phyloP scores from a whole-genome alignment of 2,113 vertebrate species.

The Leucosticte australis region DNA sequence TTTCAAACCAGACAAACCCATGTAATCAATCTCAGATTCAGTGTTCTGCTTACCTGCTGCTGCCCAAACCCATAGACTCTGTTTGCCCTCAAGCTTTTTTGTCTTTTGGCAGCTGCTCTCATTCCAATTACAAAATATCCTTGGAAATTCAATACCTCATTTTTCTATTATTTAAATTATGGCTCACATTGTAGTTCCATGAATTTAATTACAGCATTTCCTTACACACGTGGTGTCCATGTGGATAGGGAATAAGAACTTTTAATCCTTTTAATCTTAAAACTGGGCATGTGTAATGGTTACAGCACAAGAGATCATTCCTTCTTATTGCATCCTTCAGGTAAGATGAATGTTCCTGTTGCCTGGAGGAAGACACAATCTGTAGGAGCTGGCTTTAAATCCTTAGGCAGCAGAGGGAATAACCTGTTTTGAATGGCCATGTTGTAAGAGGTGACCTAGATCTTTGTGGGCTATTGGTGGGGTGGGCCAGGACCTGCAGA shows the following conservation, averaged over 20 bases:
- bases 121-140: constrained; percentile 38
- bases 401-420: neutral
- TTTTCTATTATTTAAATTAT: constrained; percentile 59
- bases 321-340: neutral
- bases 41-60: constrained; percentile 37
- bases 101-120: constrained; percentile 32
- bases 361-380: constrained; percentile 17
- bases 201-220: constrained; percentile 62
- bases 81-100: constrained; percentile 20
- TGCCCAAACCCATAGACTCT: neutral
- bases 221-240: constrained; percentile 54
- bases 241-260: constrained; percentile 9
- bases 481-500: neutral
- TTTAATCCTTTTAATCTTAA: constrained; percentile 17
- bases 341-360: neutral
- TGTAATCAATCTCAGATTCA: constrained; percentile 10
- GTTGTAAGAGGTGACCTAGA: neutral
- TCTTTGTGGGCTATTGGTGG: neutral
- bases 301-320: neutral
- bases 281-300: neutral
- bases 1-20: neutral
- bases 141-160: constrained; percentile 53
- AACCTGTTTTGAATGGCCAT: neutral
- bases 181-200: constrained; percentile 17
- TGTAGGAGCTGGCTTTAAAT: neutral